Percentiles rank a stretch among this genome's conserved stretches.
Evolutionary conservation across 2,888 invertebrate genomes (phyloP).

Genomic region (Xestia xanthographa): DNA sequence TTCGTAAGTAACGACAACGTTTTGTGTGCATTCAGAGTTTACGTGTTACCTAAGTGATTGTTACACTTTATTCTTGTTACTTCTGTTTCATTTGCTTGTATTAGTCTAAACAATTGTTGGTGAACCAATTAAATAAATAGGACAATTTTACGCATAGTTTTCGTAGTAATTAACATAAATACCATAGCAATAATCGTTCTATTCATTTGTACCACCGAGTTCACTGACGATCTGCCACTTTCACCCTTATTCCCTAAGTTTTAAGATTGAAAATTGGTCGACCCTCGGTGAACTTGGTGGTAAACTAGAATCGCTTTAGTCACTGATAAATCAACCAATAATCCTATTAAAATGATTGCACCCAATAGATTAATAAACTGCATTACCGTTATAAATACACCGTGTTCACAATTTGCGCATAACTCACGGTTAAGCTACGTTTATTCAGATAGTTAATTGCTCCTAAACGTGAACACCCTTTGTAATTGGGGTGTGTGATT

Average conservation of each 20-base stretch:
- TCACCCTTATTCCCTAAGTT: background rate
- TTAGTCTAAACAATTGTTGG: too few relatives aligned
- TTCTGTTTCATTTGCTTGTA: too few relatives aligned
- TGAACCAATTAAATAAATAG: too few relatives aligned
- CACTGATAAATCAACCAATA: conserved; percentile 38
- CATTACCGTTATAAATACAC: conserved; percentile 43
- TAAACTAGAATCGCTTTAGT: background rate
- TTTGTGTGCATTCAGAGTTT: too few relatives aligned
- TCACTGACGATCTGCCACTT: too few relatives aligned
- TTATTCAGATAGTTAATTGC: conserved; percentile 52
- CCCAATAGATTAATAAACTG: conserved; percentile 56
- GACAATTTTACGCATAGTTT: background rate
- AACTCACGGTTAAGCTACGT: conserved; percentile 51
- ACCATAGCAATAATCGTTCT: background rate
- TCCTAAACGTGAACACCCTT: conserved; percentile 38
- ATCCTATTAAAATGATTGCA: conserved; percentile 41
- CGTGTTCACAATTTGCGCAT: conserved; percentile 33
- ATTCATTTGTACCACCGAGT: background rate
- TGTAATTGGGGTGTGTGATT: conserved; percentile 35
- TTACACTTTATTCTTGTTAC: too few relatives aligned
- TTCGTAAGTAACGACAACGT: too few relatives aligned
- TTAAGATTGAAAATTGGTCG: background rate
- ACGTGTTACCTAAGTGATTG: too few relatives aligned
- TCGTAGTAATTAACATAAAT: background rate
- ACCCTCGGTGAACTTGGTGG: background rate